Base-by-base conservation (phyloP, 2,888 invertebrate species). In the Desoria tigrina region DNA sequence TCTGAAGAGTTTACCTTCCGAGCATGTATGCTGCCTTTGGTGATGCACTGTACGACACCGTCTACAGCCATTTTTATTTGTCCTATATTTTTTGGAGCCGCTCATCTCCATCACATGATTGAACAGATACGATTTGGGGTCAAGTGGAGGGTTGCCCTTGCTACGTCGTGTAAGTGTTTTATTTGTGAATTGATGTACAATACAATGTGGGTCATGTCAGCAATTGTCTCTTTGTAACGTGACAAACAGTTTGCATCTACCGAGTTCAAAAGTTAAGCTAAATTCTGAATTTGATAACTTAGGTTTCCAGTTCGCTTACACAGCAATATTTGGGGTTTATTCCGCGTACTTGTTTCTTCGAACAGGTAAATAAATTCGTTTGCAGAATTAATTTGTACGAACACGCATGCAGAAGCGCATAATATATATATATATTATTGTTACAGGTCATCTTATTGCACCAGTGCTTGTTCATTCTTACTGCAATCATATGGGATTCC, bases 401-500 rank as follows among this genome's bases (percentile, higher is more conserved):
- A n/a, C n/a, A n/a, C n/a, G n/a, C n/a, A n/a, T n/a, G n/a, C n/a
- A n/a, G n/a, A n/a, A n/a, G n/a, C n/a, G n/a, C n/a, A n/a, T n/a
- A n/a, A n/a, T n/a, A n/a, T n/a, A n/a, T n/a, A n/a, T n/a, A n/a
- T n/a, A n/a, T n/a, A n/a, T n/a, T n/a, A n/a, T n/a, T n/a, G n/a
- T n/a, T n/a, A 23, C 82, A 86, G 94, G 94, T 42, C 94, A 96
- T 80, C 87, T 96, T 76, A 83, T 88, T 21, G 92, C 95, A 1
- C 91, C 94, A 2, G 86, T 95, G 75, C 81, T 93, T 18, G 94
- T 90, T 1, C 97, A 97, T 80, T 89, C 92, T 37, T 94, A 95
- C 80, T 97, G 97, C 81, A 97, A 97, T 81, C 91, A 93, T 81
- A 94, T 97, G 93, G 96, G 96, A 7, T 90, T 96, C 78, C 96